phyloP scores from a whole-genome alignment of 2,797 vertebrate genomes.

The Catamblyrhynchus diadema region DNA sequence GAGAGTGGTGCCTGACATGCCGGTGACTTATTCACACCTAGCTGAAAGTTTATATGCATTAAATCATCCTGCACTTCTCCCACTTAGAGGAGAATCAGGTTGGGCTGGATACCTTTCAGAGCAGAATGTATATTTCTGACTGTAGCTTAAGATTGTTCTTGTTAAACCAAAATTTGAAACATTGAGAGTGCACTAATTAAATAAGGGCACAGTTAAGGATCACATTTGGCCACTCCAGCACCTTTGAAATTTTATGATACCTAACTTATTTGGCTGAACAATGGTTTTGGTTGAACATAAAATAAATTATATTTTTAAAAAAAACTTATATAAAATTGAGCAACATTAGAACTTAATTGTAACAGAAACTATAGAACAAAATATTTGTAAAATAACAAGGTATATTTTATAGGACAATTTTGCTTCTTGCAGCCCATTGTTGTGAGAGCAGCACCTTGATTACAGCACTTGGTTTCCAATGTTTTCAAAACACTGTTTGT shows the following conservation, averaged over 20 bases:
- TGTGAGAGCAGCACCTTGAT: background rate
- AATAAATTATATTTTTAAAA: background rate
- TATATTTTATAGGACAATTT: background rate
- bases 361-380: background rate
- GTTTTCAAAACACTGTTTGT: background rate
- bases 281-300: background rate
- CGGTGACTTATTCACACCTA: background rate
- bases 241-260: background rate
- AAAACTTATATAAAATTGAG: background rate
- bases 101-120: background rate
- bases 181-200: background rate
- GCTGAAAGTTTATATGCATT: background rate
- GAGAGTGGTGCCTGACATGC: rapidly evolving
- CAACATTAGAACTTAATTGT: background rate
- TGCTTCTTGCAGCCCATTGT: background rate
- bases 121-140: background rate
- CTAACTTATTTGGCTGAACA: background rate
- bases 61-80: background rate
- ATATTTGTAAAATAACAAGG: background rate
- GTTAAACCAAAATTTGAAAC: background rate
- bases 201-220: background rate
- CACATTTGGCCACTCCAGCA: background rate
- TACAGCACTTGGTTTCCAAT: background rate
- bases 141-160: background rate
- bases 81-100: background rate